Evolutionary conservation across 2,113 vertebrate genomes (phyloP).

Genomic region (Chaetorhynchus papuensis): DNA sequence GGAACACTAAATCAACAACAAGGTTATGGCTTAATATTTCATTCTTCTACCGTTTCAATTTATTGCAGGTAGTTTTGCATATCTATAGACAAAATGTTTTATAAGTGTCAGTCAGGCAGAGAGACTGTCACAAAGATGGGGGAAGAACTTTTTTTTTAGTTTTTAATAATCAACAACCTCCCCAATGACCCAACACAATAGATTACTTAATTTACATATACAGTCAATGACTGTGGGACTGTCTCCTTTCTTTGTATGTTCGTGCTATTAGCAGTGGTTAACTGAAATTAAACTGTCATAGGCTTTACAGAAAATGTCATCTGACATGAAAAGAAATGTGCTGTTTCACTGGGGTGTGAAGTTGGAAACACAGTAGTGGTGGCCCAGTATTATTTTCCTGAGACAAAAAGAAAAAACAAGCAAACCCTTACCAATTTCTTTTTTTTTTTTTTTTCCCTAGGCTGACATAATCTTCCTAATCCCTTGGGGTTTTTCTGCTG

Average conservation of each 20-base stretch:
- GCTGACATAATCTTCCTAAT: neutral
- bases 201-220: conserved; percentile 39
- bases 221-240: conserved; percentile 4
- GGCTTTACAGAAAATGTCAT: conserved; percentile 58
- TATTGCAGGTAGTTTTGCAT: conserved; percentile 5
- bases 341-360: neutral
- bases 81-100: neutral
- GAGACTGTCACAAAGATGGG: neutral
- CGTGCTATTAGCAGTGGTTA: conserved; percentile 4
- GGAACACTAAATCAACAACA: neutral
- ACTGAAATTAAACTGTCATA: conserved; percentile 68
- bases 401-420: neutral
- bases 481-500: neutral
- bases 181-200: conserved; percentile 52
- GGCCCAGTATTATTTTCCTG: neutral
- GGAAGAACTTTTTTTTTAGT: neutral
- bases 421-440: neutral
- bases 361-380: neutral
- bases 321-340: conserved; percentile 29
- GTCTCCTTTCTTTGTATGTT: conserved; percentile 19
- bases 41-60: neutral
- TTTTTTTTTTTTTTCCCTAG: neutral
- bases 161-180: conserved; percentile 16
- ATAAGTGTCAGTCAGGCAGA: neutral
- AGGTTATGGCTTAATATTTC: neutral